phyloP scores from a whole-genome alignment of 1,140 invertebrate genomes.

The Meteorus sp. region DNA sequence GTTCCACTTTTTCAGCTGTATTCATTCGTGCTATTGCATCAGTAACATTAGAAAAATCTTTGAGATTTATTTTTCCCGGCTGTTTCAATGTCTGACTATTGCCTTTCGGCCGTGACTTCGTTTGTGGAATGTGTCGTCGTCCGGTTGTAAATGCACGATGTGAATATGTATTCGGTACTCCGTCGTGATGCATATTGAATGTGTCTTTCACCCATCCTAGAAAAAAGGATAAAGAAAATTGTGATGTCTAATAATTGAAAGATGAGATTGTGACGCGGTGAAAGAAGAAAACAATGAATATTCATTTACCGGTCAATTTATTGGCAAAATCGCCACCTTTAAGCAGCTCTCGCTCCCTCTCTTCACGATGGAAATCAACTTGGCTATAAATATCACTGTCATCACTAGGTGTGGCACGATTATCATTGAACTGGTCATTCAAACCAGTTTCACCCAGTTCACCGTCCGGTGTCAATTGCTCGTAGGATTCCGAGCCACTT shows the following conservation, averaged over 20 bases:
- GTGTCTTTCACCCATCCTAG: slow-evolving; percentile 69
- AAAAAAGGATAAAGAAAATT: slow-evolving; percentile 11
- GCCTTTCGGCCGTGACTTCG: slow-evolving; percentile 70
- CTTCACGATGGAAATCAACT: slow-evolving; percentile 59
- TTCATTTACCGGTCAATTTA: slow-evolving; percentile 49
- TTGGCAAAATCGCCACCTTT: slow-evolving; percentile 51
- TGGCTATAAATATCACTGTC: slow-evolving; percentile 73
- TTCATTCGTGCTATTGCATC: slow-evolving; percentile 82
- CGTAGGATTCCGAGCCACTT: slow-evolving; percentile 82
- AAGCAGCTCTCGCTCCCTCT: slow-evolving; percentile 50
- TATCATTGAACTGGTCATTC: slow-evolving; percentile 57
- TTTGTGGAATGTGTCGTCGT: slow-evolving; percentile 65
- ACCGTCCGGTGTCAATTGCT: slow-evolving; percentile 70
- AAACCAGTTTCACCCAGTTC: slow-evolving; percentile 55
- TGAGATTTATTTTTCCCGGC: slow-evolving; percentile 87
- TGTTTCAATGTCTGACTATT: slow-evolving; percentile 84
- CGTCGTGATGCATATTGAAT: slow-evolving; percentile 63
- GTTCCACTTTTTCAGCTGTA: slow-evolving; percentile 64
- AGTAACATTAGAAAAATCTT: slow-evolving; percentile 85
- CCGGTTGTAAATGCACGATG: slow-evolving; percentile 84
- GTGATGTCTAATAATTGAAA: neutral
- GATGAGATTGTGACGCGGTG: too few relatives aligned
- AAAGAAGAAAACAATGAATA: slow-evolving; percentile 5
- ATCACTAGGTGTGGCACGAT: slow-evolving; percentile 63
- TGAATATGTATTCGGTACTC: slow-evolving; percentile 67